phyloP scores from a whole-genome alignment of 2,113 vertebrate genomes.

The Pagrus major region DNA sequence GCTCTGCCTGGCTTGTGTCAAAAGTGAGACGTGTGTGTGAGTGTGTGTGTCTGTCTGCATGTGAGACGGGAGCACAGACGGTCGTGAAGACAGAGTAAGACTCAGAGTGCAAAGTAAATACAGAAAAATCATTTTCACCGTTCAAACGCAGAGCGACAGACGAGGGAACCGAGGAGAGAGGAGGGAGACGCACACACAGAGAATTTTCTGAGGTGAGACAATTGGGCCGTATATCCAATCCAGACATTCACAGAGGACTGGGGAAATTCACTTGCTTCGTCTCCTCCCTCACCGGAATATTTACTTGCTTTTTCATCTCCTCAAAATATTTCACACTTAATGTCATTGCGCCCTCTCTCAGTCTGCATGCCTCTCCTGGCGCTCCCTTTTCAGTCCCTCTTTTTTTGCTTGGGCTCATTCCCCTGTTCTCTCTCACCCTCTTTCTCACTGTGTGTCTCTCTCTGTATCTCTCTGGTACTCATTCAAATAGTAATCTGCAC shows the following conservation, averaged over 20 bases:
- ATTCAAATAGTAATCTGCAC: conserved; percentile 52
- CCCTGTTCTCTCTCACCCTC: not conserved
- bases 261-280: conserved; percentile 62
- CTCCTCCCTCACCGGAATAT: conserved; percentile 56
- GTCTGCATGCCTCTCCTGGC: conserved; percentile 41
- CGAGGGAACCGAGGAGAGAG: not conserved
- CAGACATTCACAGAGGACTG: conserved; percentile 66
- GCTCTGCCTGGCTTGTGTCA: conserved; percentile 73
- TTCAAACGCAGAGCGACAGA: conserved; percentile 32
- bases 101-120: not conserved
- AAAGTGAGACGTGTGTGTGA: conserved; percentile 16
- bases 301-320: conserved; percentile 68
- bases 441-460: conserved; percentile 4
- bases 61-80: conserved; percentile 12
- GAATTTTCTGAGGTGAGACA: conserved; percentile 57
- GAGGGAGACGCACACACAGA: not conserved
- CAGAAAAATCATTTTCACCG: conserved; percentile 13
- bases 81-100: conserved; percentile 6
- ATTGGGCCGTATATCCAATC: conserved; percentile 53
- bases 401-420: conserved; percentile 36
- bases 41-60: conserved; percentile 1
- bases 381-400: conserved; percentile 25
- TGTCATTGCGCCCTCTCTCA: conserved; percentile 59
- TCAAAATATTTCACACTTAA: conserved; percentile 74
- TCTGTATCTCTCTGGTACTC: conserved; percentile 33